Conservation (phyloP, 2,113 vertebrate genomes). For the Labeo rohita region DNA sequence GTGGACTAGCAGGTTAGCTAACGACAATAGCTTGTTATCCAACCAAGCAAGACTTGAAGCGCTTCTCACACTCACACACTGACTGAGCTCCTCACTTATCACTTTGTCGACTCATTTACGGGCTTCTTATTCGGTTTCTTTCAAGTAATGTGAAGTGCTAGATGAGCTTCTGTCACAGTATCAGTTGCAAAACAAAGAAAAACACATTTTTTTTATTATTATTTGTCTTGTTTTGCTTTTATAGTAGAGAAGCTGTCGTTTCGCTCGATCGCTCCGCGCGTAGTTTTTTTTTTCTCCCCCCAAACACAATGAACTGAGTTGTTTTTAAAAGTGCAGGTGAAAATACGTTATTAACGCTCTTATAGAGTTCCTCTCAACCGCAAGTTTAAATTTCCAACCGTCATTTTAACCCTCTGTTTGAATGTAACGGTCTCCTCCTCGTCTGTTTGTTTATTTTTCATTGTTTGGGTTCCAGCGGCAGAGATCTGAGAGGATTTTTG, state of each 20-base stretch:
- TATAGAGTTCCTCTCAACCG: background rate
- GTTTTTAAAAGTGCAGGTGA: slow-evolving; percentile 10
- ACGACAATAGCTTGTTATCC: slow-evolving; percentile 51
- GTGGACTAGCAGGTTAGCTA: slow-evolving; percentile 54
- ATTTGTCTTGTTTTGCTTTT: background rate
- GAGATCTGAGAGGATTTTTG: slow-evolving; percentile 34
- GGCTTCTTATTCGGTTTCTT: background rate
- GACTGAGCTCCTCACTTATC: slow-evolving; percentile 9
- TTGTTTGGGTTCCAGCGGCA: slow-evolving; percentile 37
- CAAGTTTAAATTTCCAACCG: slow-evolving; percentile 9
- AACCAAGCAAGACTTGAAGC: slow-evolving; percentile 28
- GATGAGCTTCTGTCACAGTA: background rate
- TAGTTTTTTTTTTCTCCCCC: background rate
- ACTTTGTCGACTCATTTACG: slow-evolving; percentile 6
- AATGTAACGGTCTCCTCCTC: slow-evolving; percentile 26
- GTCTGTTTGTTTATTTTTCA: slow-evolving; percentile 34
- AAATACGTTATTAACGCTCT: background rate
- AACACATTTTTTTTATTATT: background rate
- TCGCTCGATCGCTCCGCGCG: background rate
- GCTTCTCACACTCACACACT: background rate
- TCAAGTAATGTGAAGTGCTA: background rate
- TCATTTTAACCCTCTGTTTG: background rate
- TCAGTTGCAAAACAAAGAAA: slow-evolving; percentile 30
- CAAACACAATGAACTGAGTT: slow-evolving; percentile 9
- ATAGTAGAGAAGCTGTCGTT: background rate